Base-by-base conservation (phyloP, 2,113 vertebrate species). In the Trinectes maculatus region DNA sequence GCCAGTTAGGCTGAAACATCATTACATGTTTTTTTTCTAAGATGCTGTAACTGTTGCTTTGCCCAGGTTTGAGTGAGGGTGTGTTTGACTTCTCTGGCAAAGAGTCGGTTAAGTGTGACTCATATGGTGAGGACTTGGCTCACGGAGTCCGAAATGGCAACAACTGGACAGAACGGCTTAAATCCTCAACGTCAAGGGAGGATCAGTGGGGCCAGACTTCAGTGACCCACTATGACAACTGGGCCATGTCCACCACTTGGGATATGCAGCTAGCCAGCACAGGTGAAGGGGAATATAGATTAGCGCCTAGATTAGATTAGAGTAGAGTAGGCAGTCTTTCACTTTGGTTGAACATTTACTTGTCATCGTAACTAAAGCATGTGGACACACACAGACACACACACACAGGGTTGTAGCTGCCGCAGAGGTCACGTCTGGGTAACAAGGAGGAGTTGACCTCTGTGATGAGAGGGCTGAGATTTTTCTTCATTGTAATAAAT, bases 271-370 rank as follows among this genome's bases (percentile, higher is more conserved):
- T 79, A 66, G 66, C 77, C 55, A 6, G 57, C 49, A 60, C 70
- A 88, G 86, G 85, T 89, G 85, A 88, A 31, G 5, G 64, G 60
- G 72, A 62, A 44, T 8, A 15, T 82, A 84, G 77, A 44, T 5
- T 63, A 77, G 61, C 71, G 46, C 36, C 46, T 2, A n/a, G n/a
- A n/a, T n/a, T n/a, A n/a, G n/a, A n/a, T n/a, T n/a, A n/a, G n/a
- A n/a, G 44, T 83, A 82, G 73, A 65, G 1, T 36, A 74, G 55
- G 75, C 9, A 3, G 8, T 53, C 29, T 6, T 62, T 71, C 10
- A 40, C 47, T 69, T 53, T 34, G 60, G 77, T 78, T 76, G 46
- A 83, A 71, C 67, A 43, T 65, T 62, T 59, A 68, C 28, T 44
- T 21, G 8, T 16, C 3, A 5, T 22, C 8, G 8, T 21, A 3